A percentile compares a stretch with the other conserved stretches of the same genome.
phyloP scores from a whole-genome alignment of 2,888 invertebrate genomes.

The Philonicus albiceps region DNA sequence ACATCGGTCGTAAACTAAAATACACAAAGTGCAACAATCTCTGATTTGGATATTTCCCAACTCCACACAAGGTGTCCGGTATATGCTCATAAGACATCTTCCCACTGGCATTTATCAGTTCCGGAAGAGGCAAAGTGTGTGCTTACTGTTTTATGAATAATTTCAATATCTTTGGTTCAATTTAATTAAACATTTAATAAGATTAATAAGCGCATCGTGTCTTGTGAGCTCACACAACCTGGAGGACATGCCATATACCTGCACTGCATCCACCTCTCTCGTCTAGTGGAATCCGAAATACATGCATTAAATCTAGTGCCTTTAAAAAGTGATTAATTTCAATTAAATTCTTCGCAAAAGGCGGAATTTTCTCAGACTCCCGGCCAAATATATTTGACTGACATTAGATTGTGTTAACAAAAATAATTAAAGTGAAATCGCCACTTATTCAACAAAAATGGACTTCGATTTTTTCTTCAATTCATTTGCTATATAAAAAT shows the following conservation, averaged over 20 bases:
- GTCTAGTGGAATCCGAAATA: conserved; percentile 14
- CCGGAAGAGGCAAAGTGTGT: neutral
- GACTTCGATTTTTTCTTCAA: conserved; percentile 61
- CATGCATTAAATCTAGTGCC: conserved; percentile 32
- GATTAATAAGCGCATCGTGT: neutral
- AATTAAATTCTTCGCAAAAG: conserved; percentile 7
- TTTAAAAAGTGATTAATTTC: conserved; percentile 8
- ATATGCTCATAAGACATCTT: conserved; percentile 17
- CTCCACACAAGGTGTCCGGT: neutral
- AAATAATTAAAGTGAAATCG: conserved; percentile 13
- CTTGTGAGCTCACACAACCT: conserved; percentile 15
- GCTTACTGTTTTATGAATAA: neutral
- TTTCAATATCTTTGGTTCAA: neutral
- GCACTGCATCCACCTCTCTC: neutral
- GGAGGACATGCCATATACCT: neutral
- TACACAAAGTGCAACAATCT: conserved; percentile 33
- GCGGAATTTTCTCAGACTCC: conserved; percentile 52
- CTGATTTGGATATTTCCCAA: neutral
- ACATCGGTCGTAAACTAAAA: neutral
- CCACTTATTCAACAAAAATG: conserved; percentile 58
- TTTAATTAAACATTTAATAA: neutral
- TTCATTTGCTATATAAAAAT: conserved; percentile 45
- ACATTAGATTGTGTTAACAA: conserved; percentile 50
- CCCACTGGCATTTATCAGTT: neutral
- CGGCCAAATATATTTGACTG: conserved; percentile 64